A percentile compares a stretch with the other conserved stretches of the same genome.
Conservation (phyloP, 1,140 invertebrate species). For the Monochamus saltuarius region DNA sequence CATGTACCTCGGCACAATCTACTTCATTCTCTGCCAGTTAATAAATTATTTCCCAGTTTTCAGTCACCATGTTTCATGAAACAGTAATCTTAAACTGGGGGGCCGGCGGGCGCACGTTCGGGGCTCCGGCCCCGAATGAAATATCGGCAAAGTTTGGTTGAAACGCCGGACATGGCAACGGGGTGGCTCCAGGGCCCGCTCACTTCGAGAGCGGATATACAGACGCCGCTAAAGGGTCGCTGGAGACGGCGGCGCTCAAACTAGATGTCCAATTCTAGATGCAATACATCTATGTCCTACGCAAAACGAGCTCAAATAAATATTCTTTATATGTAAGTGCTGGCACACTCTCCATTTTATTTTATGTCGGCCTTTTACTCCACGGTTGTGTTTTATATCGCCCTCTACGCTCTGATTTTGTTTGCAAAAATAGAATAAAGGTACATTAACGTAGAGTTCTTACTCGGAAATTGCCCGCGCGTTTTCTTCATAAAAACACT, state of each 20-base stretch:
- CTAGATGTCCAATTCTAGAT: slow-evolving; percentile 30
- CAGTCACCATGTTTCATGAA: slow-evolving; percentile 15
- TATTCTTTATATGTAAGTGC: slow-evolving; percentile 19
- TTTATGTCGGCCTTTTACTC: no score
- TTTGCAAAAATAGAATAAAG: no score
- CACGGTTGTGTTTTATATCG: no score
- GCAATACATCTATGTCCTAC: slow-evolving; percentile 32
- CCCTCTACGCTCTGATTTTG: no score
- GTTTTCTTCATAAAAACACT: no score
- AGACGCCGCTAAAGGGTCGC: slow-evolving; percentile 23
- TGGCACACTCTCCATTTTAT: slow-evolving; percentile 3
- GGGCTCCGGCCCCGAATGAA: slow-evolving; percentile 21
- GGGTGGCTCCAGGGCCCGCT: slow-evolving; percentile 26
- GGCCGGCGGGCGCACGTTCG: slow-evolving; percentile 13
- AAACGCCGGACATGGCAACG: slow-evolving; percentile 34
- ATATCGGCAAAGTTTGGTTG: slow-evolving; percentile 33
- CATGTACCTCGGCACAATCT: no score
- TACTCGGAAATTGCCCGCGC: no score
- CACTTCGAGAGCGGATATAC: slow-evolving; percentile 26
- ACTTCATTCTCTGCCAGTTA: neutral
- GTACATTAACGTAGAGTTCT: no score
- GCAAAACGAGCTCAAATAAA: slow-evolving; percentile 30
- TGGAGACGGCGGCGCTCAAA: slow-evolving; percentile 25
- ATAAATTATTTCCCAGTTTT: slow-evolving; percentile 25
- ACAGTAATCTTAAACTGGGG: slow-evolving; percentile 25